phyloP scores from a whole-genome alignment of 2,113 vertebrate genomes.

The Eonycteris spelaea region DNA sequence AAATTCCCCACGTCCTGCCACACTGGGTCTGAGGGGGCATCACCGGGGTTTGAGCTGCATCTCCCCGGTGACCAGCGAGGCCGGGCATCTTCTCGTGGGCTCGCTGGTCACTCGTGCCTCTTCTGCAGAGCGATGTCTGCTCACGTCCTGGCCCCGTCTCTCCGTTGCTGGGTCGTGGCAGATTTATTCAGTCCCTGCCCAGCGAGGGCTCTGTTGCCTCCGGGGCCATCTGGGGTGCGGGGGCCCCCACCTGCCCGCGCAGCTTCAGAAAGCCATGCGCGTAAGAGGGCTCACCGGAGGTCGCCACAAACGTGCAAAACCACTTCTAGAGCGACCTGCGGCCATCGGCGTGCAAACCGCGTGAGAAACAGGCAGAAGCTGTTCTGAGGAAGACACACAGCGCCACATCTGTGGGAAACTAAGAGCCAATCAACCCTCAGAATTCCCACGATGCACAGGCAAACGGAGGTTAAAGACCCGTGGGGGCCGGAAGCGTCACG shows the following conservation, averaged over 20 bases:
- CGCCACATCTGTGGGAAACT: neutral
- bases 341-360: too few relatives aligned
- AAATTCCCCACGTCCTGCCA: neutral
- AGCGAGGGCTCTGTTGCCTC: neutral
- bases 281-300: neutral
- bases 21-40: neutral
- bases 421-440: neutral
- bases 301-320: neutral
- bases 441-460: neutral
- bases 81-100: neutral
- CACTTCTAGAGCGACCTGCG: too few relatives aligned
- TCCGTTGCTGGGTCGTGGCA: neutral
- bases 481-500: neutral
- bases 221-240: rapidly evolving
- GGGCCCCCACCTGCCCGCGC: neutral
- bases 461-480: neutral
- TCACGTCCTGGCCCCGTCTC: neutral
- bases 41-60: neutral
- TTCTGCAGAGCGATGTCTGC: neutral
- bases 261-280: neutral
- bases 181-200: neutral
- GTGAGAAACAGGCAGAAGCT: neutral
- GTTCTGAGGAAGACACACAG: neutral
- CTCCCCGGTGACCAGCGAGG: neutral
- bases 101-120: neutral